These are phyloP conservation scores for Anarsia innoxiella DNA, from an alignment of 2,888 invertebrate genomes.

Conservation along the genomic window DNA sequence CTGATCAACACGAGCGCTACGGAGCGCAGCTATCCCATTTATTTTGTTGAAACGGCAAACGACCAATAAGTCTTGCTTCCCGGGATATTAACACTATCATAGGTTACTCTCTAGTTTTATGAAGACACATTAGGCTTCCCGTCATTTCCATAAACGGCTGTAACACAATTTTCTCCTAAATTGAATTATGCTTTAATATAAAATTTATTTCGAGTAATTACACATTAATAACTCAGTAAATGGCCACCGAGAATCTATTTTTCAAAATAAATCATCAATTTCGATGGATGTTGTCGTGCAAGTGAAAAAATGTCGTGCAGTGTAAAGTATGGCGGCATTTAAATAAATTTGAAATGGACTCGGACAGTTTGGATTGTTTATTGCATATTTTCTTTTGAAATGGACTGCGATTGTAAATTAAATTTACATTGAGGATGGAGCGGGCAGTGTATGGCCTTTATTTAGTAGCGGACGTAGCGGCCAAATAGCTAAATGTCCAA, in stretches of 20 bases:
- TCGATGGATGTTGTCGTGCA: no score
- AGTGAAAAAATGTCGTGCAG: constrained; percentile 5
- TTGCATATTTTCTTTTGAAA: constrained; percentile 14
- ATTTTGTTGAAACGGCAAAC: constrained; percentile 67
- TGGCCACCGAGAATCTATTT: background rate
- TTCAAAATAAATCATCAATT: no score
- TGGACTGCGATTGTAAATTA: constrained; percentile 22
- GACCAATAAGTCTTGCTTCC: constrained; percentile 72
- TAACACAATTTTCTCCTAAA: constrained; percentile 7
- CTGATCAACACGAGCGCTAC: constrained; percentile 22
- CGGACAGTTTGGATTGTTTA: constrained; percentile 9
- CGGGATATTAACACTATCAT: constrained; percentile 74
- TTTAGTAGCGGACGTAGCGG: constrained; percentile 29
- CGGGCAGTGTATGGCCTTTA: constrained; percentile 24
- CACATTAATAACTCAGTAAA: background rate
- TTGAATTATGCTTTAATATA: constrained; percentile 8
- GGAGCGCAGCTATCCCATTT: constrained; percentile 49
- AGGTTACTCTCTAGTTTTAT: constrained; percentile 70
- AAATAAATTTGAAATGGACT: constrained; percentile 2
- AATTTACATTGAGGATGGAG: constrained; percentile 24
- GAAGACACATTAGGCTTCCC: constrained; percentile 63
- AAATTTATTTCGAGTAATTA: constrained; percentile 3
- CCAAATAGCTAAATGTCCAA: constrained; percentile 56
- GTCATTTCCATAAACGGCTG: constrained; percentile 55
- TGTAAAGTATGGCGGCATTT: constrained; percentile 5